phyloP scores from a whole-genome alignment of 2,888 invertebrate genomes.

The Drosophila formosana region DNA sequence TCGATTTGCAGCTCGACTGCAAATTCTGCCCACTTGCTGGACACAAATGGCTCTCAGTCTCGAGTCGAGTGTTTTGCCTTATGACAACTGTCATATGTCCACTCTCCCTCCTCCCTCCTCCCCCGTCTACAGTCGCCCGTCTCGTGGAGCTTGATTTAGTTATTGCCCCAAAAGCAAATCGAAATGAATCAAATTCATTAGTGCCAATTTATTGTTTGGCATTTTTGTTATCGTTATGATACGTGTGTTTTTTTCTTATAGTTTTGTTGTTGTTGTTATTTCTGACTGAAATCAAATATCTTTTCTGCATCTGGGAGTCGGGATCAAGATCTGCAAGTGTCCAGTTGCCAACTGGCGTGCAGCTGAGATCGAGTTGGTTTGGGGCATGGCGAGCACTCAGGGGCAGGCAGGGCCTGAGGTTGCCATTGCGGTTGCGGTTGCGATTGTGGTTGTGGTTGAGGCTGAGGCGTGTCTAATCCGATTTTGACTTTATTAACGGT shows the following conservation, averaged over 20 bases:
- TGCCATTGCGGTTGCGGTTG: constrained; percentile 28
- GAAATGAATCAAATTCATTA: constrained; percentile 79
- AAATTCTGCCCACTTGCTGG: constrained; percentile 19
- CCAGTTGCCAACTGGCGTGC: constrained; percentile 44
- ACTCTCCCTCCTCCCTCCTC: not conserved
- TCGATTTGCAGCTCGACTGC: not conserved
- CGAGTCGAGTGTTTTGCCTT: constrained; percentile 27
- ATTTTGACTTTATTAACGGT: constrained; percentile 78
- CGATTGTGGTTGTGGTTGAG: constrained; percentile 28
- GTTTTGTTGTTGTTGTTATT: not conserved
- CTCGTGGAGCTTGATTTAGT: constrained; percentile 60
- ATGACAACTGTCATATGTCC: constrained; percentile 54
- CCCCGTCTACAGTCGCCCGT: not conserved
- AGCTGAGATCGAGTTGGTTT: constrained; percentile 41
- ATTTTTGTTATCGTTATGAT: constrained; percentile 18
- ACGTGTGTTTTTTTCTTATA: not conserved
- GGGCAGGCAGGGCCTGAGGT: constrained; percentile 20
- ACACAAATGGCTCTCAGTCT: constrained; percentile 50
- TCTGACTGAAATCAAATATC: constrained; percentile 49
- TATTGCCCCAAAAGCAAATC: constrained; percentile 71
- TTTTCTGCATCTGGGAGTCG: constrained; percentile 24
- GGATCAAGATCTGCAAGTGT: constrained; percentile 26
- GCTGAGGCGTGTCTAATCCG: constrained; percentile 69
- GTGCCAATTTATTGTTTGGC: constrained; percentile 72
- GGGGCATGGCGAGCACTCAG: not conserved